These are phyloP conservation scores for Onychorhynchus coronatus DNA, from an alignment of 2,113 vertebrate genomes.

Conservation along the genomic window DNA sequence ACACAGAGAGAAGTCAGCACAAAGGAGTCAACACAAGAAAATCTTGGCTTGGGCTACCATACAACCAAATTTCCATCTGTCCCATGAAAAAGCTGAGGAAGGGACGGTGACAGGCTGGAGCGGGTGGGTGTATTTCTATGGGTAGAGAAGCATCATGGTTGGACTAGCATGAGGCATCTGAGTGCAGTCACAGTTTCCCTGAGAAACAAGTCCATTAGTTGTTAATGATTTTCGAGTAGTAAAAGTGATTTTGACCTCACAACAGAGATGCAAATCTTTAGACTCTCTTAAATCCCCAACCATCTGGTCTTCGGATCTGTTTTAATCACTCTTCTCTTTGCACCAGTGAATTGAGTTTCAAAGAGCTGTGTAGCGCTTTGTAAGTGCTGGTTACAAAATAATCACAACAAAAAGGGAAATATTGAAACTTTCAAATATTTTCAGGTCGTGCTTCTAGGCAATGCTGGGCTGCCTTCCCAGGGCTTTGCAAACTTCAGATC, in stretches of 20 bases:
- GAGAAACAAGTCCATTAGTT: background rate
- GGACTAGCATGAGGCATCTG: background rate
- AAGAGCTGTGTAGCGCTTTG: background rate
- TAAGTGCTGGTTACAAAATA: conserved; percentile 3
- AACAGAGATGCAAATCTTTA: background rate
- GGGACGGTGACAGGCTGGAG: background rate
- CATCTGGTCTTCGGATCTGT: conserved; percentile 2
- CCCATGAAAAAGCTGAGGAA: background rate
- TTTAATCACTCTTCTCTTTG: conserved; percentile 14
- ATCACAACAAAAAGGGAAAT: background rate
- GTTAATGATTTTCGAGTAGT: background rate
- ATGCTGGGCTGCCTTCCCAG: background rate
- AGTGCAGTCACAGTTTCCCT: background rate
- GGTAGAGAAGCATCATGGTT: background rate
- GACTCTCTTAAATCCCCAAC: background rate
- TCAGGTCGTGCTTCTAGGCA: background rate
- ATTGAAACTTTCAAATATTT: background rate
- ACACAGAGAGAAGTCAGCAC: background rate
- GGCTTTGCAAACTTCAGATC: conserved; percentile 1
- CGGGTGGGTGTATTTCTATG: background rate
- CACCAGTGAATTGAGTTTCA: conserved; percentile 23
- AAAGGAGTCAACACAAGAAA: background rate
- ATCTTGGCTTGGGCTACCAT: background rate
- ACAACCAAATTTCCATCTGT: background rate
- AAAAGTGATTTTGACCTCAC: background rate